Percentiles rank a stretch among this genome's conserved stretches.
phyloP scores from a whole-genome alignment of 2,113 vertebrate species.

The Plectropomus leopardus region DNA sequence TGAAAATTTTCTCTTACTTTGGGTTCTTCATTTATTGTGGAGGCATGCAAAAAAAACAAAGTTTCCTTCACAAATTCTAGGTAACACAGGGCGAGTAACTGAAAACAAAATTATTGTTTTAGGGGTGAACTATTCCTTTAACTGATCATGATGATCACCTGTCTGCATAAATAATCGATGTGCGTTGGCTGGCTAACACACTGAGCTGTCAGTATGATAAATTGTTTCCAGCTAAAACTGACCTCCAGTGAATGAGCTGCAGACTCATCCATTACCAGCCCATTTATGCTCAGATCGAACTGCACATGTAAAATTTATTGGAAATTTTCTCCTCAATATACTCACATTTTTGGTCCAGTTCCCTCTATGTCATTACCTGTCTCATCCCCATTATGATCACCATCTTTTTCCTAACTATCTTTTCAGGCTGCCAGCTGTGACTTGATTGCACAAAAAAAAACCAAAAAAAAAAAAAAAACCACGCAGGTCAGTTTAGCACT shows the following conservation, averaged over 20 bases:
- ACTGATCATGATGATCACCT: not conserved
- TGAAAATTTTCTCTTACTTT: no score
- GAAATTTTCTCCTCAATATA: slow-evolving; percentile 8
- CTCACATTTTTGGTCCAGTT: slow-evolving; percentile 11
- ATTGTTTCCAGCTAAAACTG: slow-evolving; percentile 30
- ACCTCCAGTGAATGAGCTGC: slow-evolving; percentile 24
- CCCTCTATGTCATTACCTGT: not conserved
- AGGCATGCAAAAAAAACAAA: no score
- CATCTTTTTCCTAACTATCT: slow-evolving; percentile 24
- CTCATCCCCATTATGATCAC: slow-evolving; percentile 36
- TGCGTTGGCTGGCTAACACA: not conserved
- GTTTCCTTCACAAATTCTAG: no score
- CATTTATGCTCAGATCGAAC: slow-evolving; percentile 35
- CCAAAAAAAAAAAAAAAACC: slow-evolving; percentile 33
- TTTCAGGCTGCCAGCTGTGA: slow-evolving; percentile 4
- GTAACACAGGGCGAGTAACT: no score
- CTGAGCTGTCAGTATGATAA: not conserved
- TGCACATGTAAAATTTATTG: slow-evolving; percentile 13
- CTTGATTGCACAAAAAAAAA: slow-evolving; percentile 35
- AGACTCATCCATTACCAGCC: slow-evolving; percentile 23
- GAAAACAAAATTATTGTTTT: no score
- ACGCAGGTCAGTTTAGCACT: not conserved
- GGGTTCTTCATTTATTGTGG: no score
- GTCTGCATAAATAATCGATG: not conserved
- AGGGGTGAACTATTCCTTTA: no score